Percentiles rank a stretch among this genome's conserved stretches.
Evolutionary conservation across 2,888 invertebrate species (phyloP).

Genomic region (Disparrhopalites patrizii): DNA sequence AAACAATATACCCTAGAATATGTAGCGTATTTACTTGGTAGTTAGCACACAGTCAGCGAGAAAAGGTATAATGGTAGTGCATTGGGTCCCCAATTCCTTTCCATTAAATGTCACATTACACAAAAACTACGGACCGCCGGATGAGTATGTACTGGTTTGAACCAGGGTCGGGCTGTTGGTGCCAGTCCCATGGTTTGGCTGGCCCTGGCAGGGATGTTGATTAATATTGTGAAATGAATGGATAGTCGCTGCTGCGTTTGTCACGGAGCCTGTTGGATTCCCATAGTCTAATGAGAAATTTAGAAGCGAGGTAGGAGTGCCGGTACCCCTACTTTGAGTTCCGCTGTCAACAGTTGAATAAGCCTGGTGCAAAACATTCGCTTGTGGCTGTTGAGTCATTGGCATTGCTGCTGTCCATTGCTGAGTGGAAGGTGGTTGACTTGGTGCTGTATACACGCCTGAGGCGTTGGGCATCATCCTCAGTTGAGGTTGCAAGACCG

Average conservation of each 20-base stretch:
- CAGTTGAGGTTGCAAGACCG: constrained; percentile 33
- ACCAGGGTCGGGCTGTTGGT: neutral
- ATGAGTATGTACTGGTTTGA: neutral
- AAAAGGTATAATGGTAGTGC: too few relatives aligned
- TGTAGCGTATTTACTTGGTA: too few relatives aligned
- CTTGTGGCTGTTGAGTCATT: neutral
- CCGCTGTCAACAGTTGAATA: neutral
- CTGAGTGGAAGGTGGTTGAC: neutral
- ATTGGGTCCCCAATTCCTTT: too few relatives aligned
- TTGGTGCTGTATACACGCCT: neutral
- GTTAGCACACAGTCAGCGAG: too few relatives aligned
- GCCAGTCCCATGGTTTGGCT: neutral
- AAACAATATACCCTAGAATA: too few relatives aligned
- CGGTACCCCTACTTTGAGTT: neutral
- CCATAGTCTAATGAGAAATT: neutral
- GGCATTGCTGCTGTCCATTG: neutral
- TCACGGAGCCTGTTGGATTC: neutral
- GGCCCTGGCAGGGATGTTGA: neutral
- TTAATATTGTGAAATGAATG: neutral
- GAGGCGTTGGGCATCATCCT: constrained; percentile 24
- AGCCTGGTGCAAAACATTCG: neutral
- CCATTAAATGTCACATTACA: neutral
- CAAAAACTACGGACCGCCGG: neutral
- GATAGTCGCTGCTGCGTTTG: neutral
- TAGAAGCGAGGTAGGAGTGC: neutral